phyloP scores from a whole-genome alignment of 2,113 vertebrate species.

The Bubalus kerabau region DNA sequence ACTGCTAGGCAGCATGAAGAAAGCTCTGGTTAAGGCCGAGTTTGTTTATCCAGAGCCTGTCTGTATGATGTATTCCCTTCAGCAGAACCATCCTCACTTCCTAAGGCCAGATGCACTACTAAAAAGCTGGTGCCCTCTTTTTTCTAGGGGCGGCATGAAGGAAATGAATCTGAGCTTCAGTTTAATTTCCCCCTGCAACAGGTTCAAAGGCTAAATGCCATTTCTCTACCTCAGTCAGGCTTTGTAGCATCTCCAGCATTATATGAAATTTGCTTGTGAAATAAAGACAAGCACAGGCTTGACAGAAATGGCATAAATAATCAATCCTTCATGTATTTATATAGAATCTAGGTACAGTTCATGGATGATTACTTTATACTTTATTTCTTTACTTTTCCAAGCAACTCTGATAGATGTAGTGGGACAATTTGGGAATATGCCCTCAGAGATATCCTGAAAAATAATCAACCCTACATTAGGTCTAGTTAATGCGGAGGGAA shows the following conservation, averaged over 20 bases:
- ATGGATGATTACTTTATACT: constrained; percentile 75
- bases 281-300: constrained; percentile 77
- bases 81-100: neutral
- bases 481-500: neutral
- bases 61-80: fast-evolving
- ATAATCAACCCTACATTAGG: neutral
- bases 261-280: constrained; percentile 80
- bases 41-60: neutral
- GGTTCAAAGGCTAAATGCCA: constrained; percentile 76
- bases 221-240: constrained; percentile 64
- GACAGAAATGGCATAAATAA: constrained; percentile 80
- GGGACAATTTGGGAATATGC: constrained; percentile 40
- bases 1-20: fast-evolving
- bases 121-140: constrained; percentile 27
- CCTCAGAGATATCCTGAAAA: constrained; percentile 23
- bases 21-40: neutral
- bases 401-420: constrained; percentile 67
- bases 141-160: constrained; percentile 56
- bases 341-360: constrained; percentile 77
- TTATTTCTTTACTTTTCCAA: constrained; percentile 77
- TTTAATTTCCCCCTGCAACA: constrained; percentile 52
- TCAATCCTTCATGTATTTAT: constrained; percentile 79
- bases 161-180: constrained; percentile 73
- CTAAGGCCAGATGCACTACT: neutral
- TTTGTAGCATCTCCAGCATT: constrained; percentile 66